A percentile compares a stretch with the other conserved stretches of the same genome.
Evolutionary conservation across 2,797 vertebrate genomes (phyloP).

Genomic region (Tragelaphus oryx): DNA sequence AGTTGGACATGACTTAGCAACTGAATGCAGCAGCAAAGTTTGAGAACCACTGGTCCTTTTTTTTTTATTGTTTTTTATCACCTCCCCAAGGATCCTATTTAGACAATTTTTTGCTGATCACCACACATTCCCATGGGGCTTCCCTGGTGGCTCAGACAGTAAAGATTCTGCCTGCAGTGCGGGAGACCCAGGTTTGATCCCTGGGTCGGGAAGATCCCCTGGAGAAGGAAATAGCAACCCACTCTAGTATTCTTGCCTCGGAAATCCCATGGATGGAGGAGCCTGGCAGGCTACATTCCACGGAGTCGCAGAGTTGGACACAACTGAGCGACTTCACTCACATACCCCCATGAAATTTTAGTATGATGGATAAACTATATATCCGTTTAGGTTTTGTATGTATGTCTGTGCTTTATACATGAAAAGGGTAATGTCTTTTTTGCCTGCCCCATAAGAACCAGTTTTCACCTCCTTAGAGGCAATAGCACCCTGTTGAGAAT

Average conservation of each 20-base stretch:
- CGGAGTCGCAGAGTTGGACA: background rate
- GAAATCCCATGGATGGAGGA: background rate
- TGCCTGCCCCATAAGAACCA: background rate
- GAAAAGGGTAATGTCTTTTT: background rate
- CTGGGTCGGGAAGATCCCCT: background rate
- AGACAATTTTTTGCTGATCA: background rate
- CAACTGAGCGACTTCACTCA: background rate
- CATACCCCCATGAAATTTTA: background rate
- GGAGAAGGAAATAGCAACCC: background rate
- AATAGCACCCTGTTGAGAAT: background rate
- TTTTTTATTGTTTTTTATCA: background rate
- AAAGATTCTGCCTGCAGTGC: background rate
- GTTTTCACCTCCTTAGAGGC: background rate
- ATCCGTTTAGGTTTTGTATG: background rate
- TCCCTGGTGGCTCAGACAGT: background rate
- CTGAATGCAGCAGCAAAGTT: background rate
- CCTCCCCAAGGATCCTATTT: background rate
- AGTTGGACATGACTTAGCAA: background rate
- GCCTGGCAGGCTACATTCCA: background rate
- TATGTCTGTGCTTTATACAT: background rate
- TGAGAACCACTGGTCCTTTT: background rate
- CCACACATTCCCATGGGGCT: background rate
- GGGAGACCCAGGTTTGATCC: background rate
- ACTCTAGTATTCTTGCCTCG: background rate
- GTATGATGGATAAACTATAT: fast-evolving